phyloP scores from a whole-genome alignment of 2,797 vertebrate genomes.

The Myripristis jacobus region DNA sequence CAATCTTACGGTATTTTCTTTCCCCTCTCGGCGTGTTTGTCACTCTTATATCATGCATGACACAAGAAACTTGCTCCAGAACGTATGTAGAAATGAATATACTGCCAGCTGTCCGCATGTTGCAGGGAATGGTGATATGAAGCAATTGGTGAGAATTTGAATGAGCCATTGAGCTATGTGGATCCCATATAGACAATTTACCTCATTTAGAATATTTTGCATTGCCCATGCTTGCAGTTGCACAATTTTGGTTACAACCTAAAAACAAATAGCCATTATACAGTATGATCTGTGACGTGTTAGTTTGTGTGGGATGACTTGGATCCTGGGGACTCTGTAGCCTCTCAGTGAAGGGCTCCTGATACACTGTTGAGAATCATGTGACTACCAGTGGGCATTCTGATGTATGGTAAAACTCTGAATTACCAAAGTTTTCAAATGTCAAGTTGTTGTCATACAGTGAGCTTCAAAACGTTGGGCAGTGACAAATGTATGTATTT shows the following conservation, averaged over 20 bases:
- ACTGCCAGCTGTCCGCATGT: slow-evolving; percentile 7
- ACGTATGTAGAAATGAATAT: slow-evolving; percentile 1
- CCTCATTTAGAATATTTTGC: slow-evolving; percentile 44
- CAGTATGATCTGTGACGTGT: neutral
- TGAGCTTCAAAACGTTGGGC: slow-evolving; percentile 4
- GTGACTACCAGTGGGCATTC: slow-evolving; percentile 9
- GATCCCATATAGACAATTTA: slow-evolving; percentile 45
- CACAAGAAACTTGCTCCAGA: neutral
- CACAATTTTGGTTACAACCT: slow-evolving; percentile 42
- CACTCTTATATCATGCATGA: slow-evolving; percentile 27
- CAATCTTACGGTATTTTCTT: slow-evolving; percentile 13
- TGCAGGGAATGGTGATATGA: slow-evolving; percentile 13
- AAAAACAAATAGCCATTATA: neutral
- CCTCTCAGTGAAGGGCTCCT: neutral
- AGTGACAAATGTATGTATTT: neutral
- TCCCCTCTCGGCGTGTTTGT: slow-evolving; percentile 16
- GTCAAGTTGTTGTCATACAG: neutral
- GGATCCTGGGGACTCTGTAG: neutral
- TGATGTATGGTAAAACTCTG: neutral
- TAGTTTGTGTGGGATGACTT: neutral
- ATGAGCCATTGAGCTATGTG: slow-evolving; percentile 28
- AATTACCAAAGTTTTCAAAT: slow-evolving; percentile 28
- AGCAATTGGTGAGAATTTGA: slow-evolving; percentile 31
- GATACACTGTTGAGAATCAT: slow-evolving; percentile 15
- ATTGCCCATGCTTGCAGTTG: slow-evolving; percentile 38